Conservation (phyloP, 35 echinoderm and acorn worm genomes). For the Ophioderma brevispina region DNA sequence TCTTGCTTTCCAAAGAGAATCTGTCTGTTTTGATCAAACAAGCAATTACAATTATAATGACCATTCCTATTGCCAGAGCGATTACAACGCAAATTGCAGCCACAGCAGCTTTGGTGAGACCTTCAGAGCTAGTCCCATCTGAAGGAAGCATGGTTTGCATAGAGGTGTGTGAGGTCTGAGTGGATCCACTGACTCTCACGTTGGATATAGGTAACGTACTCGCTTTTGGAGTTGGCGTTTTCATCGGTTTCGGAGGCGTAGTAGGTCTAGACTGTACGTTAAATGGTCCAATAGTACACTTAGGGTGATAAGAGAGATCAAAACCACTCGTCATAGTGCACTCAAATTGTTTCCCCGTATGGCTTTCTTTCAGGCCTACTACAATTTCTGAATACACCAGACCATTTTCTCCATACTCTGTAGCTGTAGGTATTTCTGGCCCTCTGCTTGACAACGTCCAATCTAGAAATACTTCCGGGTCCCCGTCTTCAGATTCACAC, state of each 20-base stretch:
- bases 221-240: neutral
- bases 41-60: neutral
- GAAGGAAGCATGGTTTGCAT: too few relatives aligned
- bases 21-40: neutral
- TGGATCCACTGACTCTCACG: too few relatives aligned
- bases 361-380: neutral
- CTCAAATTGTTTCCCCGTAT: neutral
- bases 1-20: neutral
- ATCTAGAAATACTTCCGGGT: constrained; percentile 9
- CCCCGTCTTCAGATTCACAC: neutral
- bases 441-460: neutral
- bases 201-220: too few relatives aligned
- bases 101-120: neutral
- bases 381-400: neutral
- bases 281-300: neutral
- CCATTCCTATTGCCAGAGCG: neutral
- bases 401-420: neutral
- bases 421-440: neutral
- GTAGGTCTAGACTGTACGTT: neutral
- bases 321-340: neutral
- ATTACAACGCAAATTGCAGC: neutral
- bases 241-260: neutral
- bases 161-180: too few relatives aligned
- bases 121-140: too few relatives aligned
- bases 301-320: neutral